Conservation (phyloP, 2,888 invertebrate species). For the Vanessa cardui region DNA sequence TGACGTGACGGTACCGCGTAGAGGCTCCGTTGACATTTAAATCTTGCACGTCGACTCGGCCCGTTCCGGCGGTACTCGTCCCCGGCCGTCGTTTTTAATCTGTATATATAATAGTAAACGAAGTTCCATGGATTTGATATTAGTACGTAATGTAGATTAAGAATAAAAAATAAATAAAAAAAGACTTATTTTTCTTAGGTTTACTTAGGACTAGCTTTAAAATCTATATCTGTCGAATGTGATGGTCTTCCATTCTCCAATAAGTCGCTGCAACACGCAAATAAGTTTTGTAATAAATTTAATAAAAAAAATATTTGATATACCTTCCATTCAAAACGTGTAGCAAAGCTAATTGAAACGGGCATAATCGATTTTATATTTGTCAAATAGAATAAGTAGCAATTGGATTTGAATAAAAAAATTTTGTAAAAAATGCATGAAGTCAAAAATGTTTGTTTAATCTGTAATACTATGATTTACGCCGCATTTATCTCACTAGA, state of each 20-base stretch:
- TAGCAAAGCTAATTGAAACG: too few species aligned
- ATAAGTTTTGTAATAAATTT: neutral
- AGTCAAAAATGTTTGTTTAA: neutral
- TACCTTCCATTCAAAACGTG: too few species aligned
- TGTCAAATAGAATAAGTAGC: too few species aligned
- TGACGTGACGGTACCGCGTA: too few species aligned
- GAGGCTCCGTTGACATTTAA: too few species aligned
- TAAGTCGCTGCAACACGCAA: neutral
- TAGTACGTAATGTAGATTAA: conserved; percentile 52
- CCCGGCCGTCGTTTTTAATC: conserved; percentile 28
- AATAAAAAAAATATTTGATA: too few species aligned
- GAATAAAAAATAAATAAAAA: conserved; percentile 60
- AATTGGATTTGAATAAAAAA: neutral
- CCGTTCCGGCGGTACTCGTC: conserved; percentile 30
- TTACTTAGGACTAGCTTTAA: conserved; percentile 47
- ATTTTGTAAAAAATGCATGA: neutral
- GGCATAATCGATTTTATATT: too few species aligned
- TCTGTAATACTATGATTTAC: conserved; percentile 18
- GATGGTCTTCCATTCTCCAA: neutral
- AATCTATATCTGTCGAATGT: conserved; percentile 41
- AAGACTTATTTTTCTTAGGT: conserved; percentile 72
- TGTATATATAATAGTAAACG: conserved; percentile 46
- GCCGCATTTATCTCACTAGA: conserved; percentile 39
- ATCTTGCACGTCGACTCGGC: neutral
- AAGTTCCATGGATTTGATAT: conserved; percentile 71